Percentiles rank a stretch among this genome's conserved stretches.
Evolutionary conservation across 2,113 vertebrate genomes (phyloP).

Genomic region (Castor canadensis): DNA sequence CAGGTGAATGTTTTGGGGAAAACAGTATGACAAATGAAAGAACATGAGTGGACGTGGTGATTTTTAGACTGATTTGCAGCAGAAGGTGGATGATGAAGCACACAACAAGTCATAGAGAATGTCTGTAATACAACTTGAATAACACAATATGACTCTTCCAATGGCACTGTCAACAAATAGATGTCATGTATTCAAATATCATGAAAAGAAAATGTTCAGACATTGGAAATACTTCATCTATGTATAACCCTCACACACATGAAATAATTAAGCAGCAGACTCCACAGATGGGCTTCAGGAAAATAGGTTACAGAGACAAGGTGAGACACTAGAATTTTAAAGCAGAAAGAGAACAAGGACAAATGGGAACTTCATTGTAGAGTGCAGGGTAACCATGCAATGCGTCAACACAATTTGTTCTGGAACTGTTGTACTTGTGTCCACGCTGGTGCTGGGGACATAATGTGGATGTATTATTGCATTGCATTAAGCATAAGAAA

Average conservation of each 20-base stretch:
- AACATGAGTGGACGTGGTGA: background rate
- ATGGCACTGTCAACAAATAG: background rate
- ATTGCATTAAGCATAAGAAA: background rate
- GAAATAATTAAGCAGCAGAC: background rate
- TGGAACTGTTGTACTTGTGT: background rate
- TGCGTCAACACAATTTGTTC: background rate
- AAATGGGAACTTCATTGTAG: background rate
- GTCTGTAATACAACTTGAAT: background rate
- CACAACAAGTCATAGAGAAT: background rate
- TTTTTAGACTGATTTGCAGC: background rate
- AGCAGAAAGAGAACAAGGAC: background rate
- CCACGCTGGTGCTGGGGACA: no score
- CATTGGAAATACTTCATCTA: background rate
- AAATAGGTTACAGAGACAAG: background rate
- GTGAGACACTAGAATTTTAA: background rate
- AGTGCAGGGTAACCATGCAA: no score
- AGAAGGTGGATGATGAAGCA: no score
- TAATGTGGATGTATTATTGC: accelerated
- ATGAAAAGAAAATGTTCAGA: background rate
- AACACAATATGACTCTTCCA: background rate
- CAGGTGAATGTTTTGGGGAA: background rate
- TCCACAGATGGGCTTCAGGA: background rate
- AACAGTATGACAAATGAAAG: background rate
- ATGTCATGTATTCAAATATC: background rate
- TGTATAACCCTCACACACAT: no score